Conservation (phyloP, 2,797 vertebrate species). For the Brotula barbata region DNA sequence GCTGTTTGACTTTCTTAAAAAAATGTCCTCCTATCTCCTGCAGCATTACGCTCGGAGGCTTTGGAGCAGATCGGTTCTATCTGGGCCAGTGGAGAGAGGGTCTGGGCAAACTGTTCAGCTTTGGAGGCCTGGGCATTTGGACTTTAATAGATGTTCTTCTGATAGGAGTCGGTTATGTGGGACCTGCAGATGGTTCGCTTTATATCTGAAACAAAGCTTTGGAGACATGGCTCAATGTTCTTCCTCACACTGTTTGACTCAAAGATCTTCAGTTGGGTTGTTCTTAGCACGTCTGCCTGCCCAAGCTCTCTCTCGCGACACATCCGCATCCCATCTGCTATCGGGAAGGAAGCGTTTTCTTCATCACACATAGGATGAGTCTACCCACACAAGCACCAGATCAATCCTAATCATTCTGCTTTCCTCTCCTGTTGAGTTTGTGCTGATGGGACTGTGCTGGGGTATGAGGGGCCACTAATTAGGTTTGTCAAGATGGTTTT, state of each 20-base stretch:
- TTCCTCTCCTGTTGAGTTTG: slow-evolving; percentile 46
- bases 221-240: slow-evolving; percentile 11
- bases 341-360: slow-evolving; percentile 65
- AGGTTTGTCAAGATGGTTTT: slow-evolving; percentile 35
- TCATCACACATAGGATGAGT: slow-evolving; percentile 48
- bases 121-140: slow-evolving; percentile 97
- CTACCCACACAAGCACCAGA: slow-evolving; percentile 61
- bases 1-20: background rate
- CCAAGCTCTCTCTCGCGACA: slow-evolving; percentile 61
- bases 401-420: slow-evolving; percentile 52
- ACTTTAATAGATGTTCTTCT: slow-evolving; percentile 94
- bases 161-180: slow-evolving; percentile 95
- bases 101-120: slow-evolving; percentile 98
- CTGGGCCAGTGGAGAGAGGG: slow-evolving; percentile 98
- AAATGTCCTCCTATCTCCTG: slow-evolving; percentile 10
- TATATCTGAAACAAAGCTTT: slow-evolving; percentile 84
- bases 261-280: slow-evolving; percentile 56
- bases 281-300: slow-evolving; percentile 61
- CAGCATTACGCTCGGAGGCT: slow-evolving; percentile 96
- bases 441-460: slow-evolving; percentile 45
- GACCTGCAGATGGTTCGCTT: slow-evolving; percentile 94
- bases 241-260: slow-evolving; percentile 31
- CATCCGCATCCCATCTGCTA: slow-evolving; percentile 76
- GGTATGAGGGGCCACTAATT: slow-evolving; percentile 38
- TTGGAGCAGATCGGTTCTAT: slow-evolving; percentile 97